Percentiles rank a stretch among this genome's conserved stretches.
phyloP scores from a whole-genome alignment of 2,888 invertebrate species.

The Lamellibrachia satsuma region DNA sequence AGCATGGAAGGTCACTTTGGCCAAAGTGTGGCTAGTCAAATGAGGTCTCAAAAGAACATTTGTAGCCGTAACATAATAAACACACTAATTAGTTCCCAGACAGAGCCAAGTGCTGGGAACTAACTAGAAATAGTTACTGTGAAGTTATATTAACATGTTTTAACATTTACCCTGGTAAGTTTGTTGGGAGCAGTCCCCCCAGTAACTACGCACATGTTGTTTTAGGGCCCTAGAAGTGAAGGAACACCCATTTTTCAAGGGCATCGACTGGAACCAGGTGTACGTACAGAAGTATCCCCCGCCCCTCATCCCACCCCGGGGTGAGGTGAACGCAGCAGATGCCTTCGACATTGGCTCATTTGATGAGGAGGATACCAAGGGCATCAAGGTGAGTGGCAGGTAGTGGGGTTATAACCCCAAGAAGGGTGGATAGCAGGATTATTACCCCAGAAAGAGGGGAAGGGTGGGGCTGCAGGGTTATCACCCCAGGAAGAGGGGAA shows the following conservation, averaged over 20 bases:
- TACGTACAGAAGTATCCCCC: constrained; percentile 98
- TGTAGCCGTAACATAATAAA: no score
- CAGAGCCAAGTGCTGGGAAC: no score
- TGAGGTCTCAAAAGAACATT: no score
- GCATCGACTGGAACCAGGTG: constrained; percentile 99
- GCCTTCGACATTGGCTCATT: constrained; percentile 99
- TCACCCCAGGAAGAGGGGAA: not conserved
- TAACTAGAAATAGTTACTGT: no score
- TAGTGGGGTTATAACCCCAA: not conserved
- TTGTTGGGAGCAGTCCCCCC: not conserved
- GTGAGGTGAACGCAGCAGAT: constrained; percentile 99
- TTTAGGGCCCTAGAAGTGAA: constrained; percentile 93
- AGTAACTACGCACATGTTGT: not conserved
- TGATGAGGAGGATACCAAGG: constrained; percentile 99
- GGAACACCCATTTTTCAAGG: constrained; percentile 95
- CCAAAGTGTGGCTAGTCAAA: no score
- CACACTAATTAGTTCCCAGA: no score
- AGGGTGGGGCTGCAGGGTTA: not conserved
- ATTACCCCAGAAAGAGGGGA: not conserved
- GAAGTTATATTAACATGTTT: not conserved
- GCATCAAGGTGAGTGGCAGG: constrained; percentile 93
- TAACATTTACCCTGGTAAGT: not conserved
- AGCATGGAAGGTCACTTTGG: no score
- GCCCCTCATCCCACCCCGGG: constrained; percentile 95
- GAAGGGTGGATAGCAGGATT: not conserved